Evolutionary conservation across 2,113 vertebrate species (phyloP).

Genomic region (Phylloscopus trochiloides): DNA sequence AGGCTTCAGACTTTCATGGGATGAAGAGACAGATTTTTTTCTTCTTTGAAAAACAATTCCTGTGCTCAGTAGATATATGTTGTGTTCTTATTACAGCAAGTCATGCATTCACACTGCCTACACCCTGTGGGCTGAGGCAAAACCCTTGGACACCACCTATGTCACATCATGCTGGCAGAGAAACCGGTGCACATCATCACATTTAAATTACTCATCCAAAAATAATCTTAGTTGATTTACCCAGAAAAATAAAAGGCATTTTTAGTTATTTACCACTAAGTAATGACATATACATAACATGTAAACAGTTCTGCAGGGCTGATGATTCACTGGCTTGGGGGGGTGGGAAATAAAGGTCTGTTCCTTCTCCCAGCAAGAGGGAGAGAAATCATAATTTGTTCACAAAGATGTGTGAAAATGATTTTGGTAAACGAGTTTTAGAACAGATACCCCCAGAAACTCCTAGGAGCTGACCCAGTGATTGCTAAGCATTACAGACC

Average conservation of each 20-base stretch:
- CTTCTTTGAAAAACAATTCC: background rate
- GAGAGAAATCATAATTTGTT: background rate
- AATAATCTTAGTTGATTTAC: background rate
- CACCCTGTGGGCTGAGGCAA: constrained; percentile 16
- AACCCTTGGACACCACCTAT: constrained; percentile 26
- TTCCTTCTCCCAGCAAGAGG: background rate
- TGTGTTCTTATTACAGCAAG: background rate
- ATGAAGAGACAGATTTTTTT: background rate
- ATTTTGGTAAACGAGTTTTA: background rate
- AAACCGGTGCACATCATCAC: background rate
- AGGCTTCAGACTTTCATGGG: background rate
- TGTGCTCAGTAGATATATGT: background rate
- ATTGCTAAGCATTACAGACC: background rate
- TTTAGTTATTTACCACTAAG: constrained; percentile 34
- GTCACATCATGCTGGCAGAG: background rate
- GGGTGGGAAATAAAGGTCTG: background rate
- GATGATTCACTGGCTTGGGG: background rate
- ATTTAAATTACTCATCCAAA: background rate
- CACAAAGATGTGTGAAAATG: background rate
- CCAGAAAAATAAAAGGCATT: background rate
- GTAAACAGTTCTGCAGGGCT: background rate
- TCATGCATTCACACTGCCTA: constrained; percentile 30
- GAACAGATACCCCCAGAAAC: background rate
- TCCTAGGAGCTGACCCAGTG: background rate
- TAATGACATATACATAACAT: background rate